Percentiles rank a stretch among this genome's conserved stretches.
Conservation (phyloP, 1,140 invertebrate genomes). For the Panulirus ornatus region DNA sequence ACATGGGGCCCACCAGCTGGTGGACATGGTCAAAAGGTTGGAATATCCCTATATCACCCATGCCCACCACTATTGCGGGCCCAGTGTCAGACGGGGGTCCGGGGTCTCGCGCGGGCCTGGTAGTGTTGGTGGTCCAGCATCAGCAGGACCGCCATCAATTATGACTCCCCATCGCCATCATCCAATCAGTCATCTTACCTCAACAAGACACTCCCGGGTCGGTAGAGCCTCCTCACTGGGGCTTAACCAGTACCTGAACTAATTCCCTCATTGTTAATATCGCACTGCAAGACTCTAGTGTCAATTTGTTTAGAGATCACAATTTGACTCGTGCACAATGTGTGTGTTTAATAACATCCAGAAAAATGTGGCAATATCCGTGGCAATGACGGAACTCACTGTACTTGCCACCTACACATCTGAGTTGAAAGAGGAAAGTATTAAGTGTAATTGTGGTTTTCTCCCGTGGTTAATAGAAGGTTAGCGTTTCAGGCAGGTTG, state of each 20-base stretch:
- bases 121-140: slow-evolving; percentile 72
- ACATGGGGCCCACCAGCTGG: slow-evolving; percentile 73
- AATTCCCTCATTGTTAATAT: slow-evolving; percentile 95
- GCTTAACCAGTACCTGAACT: slow-evolving; percentile 74
- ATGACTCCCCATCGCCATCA: slow-evolving; percentile 80
- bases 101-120: slow-evolving; percentile 70
- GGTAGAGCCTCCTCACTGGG: slow-evolving; percentile 80
- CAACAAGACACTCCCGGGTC: slow-evolving; percentile 86
- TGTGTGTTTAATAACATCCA: slow-evolving; percentile 96
- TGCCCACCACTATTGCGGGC: slow-evolving; percentile 65
- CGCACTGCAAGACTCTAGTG: slow-evolving; percentile 91
- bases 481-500: slow-evolving; percentile 90
- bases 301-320: slow-evolving; percentile 96
- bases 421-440: slow-evolving; percentile 84
- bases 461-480: slow-evolving; percentile 94
- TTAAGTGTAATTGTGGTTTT: slow-evolving; percentile 97
- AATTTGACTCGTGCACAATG: slow-evolving; percentile 98
- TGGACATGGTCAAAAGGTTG: slow-evolving; percentile 75
- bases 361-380: slow-evolving; percentile 91
- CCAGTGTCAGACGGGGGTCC: slow-evolving; percentile 39
- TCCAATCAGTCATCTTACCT: slow-evolving; percentile 87
- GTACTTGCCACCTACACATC: slow-evolving; percentile 83
- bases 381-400: slow-evolving; percentile 92
- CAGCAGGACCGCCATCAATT: slow-evolving; percentile 68
- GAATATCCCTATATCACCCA: slow-evolving; percentile 75